Percentiles rank a stretch among this genome's conserved stretches.
These are phyloP conservation scores for Cerceris ruficornis DNA, from an alignment of 2,888 invertebrate genomes.

Conservation along the genomic window DNA sequence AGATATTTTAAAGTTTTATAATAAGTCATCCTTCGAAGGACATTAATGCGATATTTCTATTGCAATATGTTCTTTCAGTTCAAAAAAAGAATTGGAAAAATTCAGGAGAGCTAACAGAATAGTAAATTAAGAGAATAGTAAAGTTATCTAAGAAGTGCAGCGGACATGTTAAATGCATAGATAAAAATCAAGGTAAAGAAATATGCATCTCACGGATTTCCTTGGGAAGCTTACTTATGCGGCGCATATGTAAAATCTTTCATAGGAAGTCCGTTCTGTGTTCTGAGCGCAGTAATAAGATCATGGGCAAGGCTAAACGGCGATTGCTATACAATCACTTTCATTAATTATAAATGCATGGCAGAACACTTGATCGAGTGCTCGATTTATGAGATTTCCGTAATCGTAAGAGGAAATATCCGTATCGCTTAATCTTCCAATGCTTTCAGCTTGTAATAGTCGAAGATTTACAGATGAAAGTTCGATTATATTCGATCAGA, in stretches of 20 bases:
- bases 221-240: conserved; percentile 22
- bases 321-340: conserved; percentile 31
- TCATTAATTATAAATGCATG: conserved; percentile 39
- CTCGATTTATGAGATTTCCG: conserved; percentile 7
- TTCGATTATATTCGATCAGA: too few species aligned
- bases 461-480: background rate
- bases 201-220: conserved; percentile 10
- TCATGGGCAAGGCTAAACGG: conserved; percentile 44
- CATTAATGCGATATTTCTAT: too few species aligned
- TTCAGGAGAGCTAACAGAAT: too few species aligned
- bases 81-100: too few species aligned
- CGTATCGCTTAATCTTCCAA: background rate
- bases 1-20: too few species aligned
- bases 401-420: background rate
- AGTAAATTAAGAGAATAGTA: background rate
- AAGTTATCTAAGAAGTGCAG: background rate
- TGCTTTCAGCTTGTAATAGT: background rate
- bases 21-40: too few species aligned
- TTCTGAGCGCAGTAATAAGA: conserved; percentile 31
- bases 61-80: too few species aligned
- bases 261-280: conserved; percentile 30
- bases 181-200: conserved; percentile 10
- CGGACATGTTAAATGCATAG: background rate
- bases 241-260: conserved; percentile 9
- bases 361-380: conserved; percentile 8